phyloP scores from a whole-genome alignment of 2,888 invertebrate species.

The Tiliacea citrago region DNA sequence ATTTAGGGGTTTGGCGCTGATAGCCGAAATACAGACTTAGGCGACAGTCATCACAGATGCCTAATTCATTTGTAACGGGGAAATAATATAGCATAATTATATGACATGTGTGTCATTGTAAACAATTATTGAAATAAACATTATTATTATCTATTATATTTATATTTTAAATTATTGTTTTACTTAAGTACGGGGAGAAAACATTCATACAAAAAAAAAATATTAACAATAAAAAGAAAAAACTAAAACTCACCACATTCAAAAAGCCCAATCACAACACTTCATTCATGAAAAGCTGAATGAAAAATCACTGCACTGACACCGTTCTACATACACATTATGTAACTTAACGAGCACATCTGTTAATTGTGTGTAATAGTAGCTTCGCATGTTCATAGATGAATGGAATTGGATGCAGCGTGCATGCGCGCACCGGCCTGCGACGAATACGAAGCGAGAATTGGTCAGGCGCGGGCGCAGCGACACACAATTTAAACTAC shows the following conservation, averaged over 20 bases:
- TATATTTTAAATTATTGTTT: not conserved
- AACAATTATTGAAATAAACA: too few relatives aligned
- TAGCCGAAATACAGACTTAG: too few relatives aligned
- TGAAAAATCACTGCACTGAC: slow-evolving; percentile 51
- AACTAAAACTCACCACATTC: slow-evolving; percentile 52
- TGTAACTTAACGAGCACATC: slow-evolving; percentile 41
- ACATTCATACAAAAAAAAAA: not conserved
- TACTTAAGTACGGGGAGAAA: too few relatives aligned
- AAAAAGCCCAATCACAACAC: slow-evolving; percentile 38
- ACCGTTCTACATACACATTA: slow-evolving; percentile 38
- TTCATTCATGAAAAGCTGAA: slow-evolving; percentile 41
- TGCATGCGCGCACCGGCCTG: slow-evolving; percentile 65
- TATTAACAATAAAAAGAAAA: not conserved
- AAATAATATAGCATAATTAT: too few relatives aligned
- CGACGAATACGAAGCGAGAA: slow-evolving; percentile 57
- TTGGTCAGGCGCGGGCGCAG: slow-evolving; percentile 73
- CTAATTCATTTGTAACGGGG: too few relatives aligned
- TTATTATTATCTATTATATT: too few relatives aligned
- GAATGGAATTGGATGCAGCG: slow-evolving; percentile 60
- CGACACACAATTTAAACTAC: slow-evolving; percentile 76
- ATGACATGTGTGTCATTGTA: too few relatives aligned
- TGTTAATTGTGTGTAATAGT: slow-evolving; percentile 45
- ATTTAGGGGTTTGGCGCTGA: too few relatives aligned
- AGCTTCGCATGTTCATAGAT: slow-evolving; percentile 52
- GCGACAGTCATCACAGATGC: too few relatives aligned